Evolutionary conservation across 2,113 vertebrate species (phyloP).

Genomic region (Aptenodytes patagonicus): DNA sequence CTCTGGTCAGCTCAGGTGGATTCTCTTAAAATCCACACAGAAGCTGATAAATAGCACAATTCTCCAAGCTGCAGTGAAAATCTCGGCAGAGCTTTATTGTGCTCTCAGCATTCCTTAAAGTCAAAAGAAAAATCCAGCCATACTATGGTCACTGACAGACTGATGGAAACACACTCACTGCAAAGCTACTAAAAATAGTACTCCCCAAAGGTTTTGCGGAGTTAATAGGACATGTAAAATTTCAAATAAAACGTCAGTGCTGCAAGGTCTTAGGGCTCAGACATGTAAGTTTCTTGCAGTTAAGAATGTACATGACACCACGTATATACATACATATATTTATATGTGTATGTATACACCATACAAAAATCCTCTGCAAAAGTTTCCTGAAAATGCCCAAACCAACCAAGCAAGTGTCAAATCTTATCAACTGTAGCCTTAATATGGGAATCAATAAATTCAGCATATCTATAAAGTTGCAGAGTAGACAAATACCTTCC

Average conservation of each 20-base stretch:
- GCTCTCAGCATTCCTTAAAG: slow-evolving; percentile 13
- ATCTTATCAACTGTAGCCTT: slow-evolving; percentile 45
- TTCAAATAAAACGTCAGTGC: not conserved
- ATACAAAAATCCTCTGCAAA: slow-evolving; percentile 24
- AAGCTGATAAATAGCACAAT: slow-evolving; percentile 7
- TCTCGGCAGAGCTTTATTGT: not conserved
- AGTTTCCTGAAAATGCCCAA: slow-evolving; percentile 57
- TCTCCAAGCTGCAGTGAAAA: not conserved
- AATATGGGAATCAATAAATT: slow-evolving; percentile 42
- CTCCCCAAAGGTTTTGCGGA: not conserved
- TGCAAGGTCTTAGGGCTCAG: not conserved
- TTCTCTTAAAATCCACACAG: not conserved
- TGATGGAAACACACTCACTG: not conserved
- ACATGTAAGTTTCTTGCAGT: not conserved
- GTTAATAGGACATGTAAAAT: not conserved
- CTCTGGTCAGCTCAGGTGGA: not conserved
- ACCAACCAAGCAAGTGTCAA: slow-evolving; percentile 26
- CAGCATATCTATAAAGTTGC: slow-evolving; percentile 26
- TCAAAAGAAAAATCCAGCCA: not conserved
- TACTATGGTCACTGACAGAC: not conserved
- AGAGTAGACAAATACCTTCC: slow-evolving; percentile 2
- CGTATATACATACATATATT: not conserved
- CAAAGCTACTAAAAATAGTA: not conserved
- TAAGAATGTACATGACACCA: not conserved
- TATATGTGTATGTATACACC: not conserved